Evolutionary conservation across 2,797 vertebrate genomes (phyloP).

Genomic region (Amniataba percoides): DNA sequence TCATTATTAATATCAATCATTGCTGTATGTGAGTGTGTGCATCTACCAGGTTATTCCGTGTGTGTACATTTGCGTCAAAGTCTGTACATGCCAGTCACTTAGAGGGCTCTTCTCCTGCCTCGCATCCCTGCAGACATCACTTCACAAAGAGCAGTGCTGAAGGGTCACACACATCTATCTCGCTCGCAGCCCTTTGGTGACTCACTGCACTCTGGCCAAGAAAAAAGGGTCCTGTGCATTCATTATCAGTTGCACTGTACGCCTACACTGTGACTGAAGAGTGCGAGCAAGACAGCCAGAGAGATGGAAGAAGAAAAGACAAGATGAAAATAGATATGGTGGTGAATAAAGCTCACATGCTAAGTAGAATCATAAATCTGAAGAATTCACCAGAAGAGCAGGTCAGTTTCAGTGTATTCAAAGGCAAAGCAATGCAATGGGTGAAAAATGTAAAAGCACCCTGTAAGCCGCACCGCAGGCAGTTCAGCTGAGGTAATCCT

Average conservation of each 20-base stretch:
- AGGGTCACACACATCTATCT: conserved; percentile 50
- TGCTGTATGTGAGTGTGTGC: neutral
- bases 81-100: conserved; percentile 24
- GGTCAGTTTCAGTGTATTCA: neutral
- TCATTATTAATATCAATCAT: too few relatives aligned
- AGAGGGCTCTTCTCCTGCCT: conserved; percentile 19
- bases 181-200: conserved; percentile 51
- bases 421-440: neutral
- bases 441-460: neutral
- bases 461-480: conserved; percentile 5
- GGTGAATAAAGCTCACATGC: conserved; percentile 14
- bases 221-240: conserved; percentile 54
- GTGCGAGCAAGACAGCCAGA: conserved; percentile 11
- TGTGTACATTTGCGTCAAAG: conserved; percentile 24
- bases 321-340: conserved; percentile 11
- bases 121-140: conserved; percentile 49
- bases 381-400: neutral
- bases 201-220: conserved; percentile 62
- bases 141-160: conserved; percentile 32
- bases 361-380: neutral
- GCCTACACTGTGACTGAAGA: conserved; percentile 55
- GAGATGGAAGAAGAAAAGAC: conserved; percentile 10
- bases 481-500: conserved; percentile 31
- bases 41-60: conserved; percentile 2
- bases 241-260: conserved; percentile 59